A percentile compares a stretch with the other conserved stretches of the same genome.
These are phyloP conservation scores for Dipodomys spectabilis DNA, from an alignment of 2,113 vertebrate species.

Conservation along the genomic window DNA sequence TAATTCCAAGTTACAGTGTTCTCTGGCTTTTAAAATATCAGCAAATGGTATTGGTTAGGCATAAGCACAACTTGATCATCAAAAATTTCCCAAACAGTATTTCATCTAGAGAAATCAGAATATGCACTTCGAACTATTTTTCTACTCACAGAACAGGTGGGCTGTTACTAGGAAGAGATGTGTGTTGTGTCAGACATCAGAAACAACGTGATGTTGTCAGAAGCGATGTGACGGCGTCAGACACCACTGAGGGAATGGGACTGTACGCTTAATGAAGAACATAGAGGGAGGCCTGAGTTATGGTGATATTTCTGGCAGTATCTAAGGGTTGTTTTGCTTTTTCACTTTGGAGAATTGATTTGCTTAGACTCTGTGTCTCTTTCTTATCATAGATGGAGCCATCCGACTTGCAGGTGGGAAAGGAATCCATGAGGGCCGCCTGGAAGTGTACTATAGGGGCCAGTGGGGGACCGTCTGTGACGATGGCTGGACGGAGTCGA, in stretches of 20 bases:
- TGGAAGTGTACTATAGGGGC: constrained; percentile 92
- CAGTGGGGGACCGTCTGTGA: constrained; percentile 97
- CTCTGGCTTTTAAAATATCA: constrained; percentile 42
- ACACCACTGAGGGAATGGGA: background rate
- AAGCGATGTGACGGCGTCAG: background rate
- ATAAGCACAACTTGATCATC: background rate
- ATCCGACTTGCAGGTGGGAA: constrained; percentile 90
- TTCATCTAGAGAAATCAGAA: background rate
- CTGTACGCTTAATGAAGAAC: background rate
- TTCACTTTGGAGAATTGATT: background rate
- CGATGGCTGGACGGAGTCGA: constrained; percentile 94
- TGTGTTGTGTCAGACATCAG: background rate
- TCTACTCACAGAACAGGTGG: background rate
- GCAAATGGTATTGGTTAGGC: background rate
- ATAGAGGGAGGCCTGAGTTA: background rate
- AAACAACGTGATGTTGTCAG: background rate
- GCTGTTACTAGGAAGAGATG: background rate
- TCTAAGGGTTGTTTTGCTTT: background rate
- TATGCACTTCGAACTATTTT: background rate
- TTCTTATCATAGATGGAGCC: constrained; percentile 89
- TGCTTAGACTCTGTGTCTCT: constrained; percentile 32
- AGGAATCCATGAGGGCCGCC: constrained; percentile 89
- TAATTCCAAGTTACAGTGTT: background rate
- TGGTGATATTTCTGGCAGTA: background rate
- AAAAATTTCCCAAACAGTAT: background rate